phyloP scores from a whole-genome alignment of 2,797 vertebrate genomes.

The Coregonus sp. region DNA sequence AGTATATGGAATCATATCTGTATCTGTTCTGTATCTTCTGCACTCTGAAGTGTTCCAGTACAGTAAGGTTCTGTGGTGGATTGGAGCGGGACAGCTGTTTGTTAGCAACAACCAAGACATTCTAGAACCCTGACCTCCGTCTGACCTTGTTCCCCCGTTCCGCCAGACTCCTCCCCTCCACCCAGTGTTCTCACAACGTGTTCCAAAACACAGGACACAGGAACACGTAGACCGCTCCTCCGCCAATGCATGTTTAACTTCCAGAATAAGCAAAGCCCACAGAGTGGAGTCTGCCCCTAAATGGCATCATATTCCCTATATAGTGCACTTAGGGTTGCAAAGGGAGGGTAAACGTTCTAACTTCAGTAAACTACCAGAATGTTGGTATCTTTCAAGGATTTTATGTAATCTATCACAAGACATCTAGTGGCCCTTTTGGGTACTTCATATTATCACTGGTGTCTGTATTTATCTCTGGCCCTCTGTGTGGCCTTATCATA shows the following conservation, averaged over 20 bases:
- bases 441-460: too few species aligned
- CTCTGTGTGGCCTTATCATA: too few species aligned
- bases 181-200: conserved; percentile 35
- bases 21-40: not conserved
- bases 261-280: conserved; percentile 55
- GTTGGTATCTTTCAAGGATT: too few species aligned
- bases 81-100: not conserved
- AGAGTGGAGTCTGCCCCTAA: conserved; percentile 11
- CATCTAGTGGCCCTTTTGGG: too few species aligned
- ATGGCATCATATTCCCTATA: not conserved
- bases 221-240: conserved; percentile 53
- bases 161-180: conserved; percentile 27
- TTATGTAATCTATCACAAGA: too few species aligned
- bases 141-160: conserved; percentile 30
- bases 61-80: not conserved
- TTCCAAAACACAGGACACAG: conserved; percentile 56
- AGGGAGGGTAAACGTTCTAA: too few species aligned
- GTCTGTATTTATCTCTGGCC: too few species aligned
- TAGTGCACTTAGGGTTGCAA: not conserved
- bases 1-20: not conserved
- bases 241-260: conserved; percentile 67
- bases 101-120: conserved; percentile 1
- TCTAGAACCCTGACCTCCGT: conserved; percentile 3
- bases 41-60: not conserved
- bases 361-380: too few species aligned